Evolutionary conservation across 2,888 invertebrate species (phyloP).

Genomic region (Eupithecia tripunctaria): DNA sequence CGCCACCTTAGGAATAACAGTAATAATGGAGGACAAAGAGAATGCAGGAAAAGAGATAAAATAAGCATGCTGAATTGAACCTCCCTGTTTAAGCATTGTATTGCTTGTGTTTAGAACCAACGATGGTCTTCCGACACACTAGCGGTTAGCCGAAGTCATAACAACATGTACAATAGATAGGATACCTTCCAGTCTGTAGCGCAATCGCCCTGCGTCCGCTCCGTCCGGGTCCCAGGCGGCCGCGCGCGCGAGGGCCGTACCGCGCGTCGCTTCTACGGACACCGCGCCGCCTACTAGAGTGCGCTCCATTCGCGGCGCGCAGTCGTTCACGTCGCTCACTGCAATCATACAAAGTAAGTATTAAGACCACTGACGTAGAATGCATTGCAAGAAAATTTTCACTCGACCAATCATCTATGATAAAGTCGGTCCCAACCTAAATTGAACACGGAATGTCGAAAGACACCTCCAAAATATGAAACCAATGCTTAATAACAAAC

Average conservation of each 20-base stretch:
- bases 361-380: background rate
- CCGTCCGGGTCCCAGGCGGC: constrained; percentile 95
- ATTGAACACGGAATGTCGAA: background rate
- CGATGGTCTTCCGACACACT: background rate
- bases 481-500: background rate
- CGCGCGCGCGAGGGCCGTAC: constrained; percentile 94
- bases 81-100: background rate
- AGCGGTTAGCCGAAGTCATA: background rate
- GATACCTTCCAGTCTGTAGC: constrained; percentile 89
- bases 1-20: constrained; percentile 32
- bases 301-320: constrained; percentile 93
- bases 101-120: background rate
- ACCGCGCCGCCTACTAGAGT: constrained; percentile 90
- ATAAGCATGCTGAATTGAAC: background rate
- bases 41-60: background rate
- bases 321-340: constrained; percentile 96
- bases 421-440: background rate
- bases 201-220: constrained; percentile 89
- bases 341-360: constrained; percentile 39
- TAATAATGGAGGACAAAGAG: background rate
- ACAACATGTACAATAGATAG: background rate
- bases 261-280: constrained; percentile 92
- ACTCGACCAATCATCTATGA: background rate
- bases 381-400: background rate
- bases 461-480: background rate